Conservation (phyloP, 2,797 vertebrate genomes). For the Calcarius lapponicus region DNA sequence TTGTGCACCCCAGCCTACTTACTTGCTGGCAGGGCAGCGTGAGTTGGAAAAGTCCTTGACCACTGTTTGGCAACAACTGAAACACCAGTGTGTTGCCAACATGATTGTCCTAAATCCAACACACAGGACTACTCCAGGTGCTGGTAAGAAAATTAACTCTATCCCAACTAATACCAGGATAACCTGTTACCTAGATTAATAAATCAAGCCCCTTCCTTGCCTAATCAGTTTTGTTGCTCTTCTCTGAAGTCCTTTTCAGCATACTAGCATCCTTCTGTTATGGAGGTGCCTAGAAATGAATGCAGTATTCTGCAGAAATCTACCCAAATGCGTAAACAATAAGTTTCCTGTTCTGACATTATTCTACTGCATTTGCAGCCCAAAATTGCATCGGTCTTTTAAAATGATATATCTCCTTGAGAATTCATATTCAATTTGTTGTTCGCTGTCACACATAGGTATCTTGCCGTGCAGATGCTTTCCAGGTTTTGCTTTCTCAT, state of each 20-base stretch:
- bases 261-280: neutral
- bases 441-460: neutral
- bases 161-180: neutral
- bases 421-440: neutral
- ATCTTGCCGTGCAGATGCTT: constrained; percentile 9
- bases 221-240: neutral
- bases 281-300: neutral
- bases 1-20: neutral
- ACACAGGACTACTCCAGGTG: neutral
- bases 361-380: neutral
- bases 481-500: constrained; percentile 32
- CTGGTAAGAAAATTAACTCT: neutral
- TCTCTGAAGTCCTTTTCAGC: neutral
- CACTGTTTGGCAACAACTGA: neutral
- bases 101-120: neutral
- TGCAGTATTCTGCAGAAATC: neutral
- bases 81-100: neutral
- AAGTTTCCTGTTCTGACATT: constrained; percentile 12
- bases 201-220: neutral
- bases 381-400: neutral
- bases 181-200: neutral
- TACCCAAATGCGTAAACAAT: neutral
- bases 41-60: neutral
- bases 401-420: constrained; percentile 1
- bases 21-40: neutral